Evolutionary conservation across 2,797 vertebrate genomes (phyloP).

Genomic region (Mareca penelope): DNA sequence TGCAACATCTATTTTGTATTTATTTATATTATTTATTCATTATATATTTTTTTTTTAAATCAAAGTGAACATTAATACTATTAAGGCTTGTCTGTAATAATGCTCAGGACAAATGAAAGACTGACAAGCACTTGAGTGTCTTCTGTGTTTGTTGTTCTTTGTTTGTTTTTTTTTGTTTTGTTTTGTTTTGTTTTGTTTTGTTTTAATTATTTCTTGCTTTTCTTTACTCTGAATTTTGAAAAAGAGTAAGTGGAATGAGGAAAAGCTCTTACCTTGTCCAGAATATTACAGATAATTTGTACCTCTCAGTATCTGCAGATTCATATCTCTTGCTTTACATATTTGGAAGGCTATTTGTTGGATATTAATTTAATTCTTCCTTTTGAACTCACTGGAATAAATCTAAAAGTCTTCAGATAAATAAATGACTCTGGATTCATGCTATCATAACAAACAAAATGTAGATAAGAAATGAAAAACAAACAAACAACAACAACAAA

Average conservation of each 20-base stretch:
- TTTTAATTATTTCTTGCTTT: not conserved
- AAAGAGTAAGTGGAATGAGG: not conserved
- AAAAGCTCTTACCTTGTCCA: not conserved
- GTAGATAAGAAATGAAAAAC: not conserved
- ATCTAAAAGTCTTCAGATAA: conserved; percentile 19
- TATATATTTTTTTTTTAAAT: not conserved
- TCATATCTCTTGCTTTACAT: conserved; percentile 13
- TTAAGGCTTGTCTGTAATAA: not conserved
- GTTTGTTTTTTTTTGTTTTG: no score
- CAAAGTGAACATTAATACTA: not conserved
- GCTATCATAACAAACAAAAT: not conserved
- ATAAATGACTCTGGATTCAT: not conserved
- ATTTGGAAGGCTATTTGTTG: conserved; percentile 33
- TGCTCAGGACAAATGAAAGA: not conserved
- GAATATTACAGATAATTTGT: conserved; percentile 41
- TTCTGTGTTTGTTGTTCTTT: not conserved
- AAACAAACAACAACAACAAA: not conserved
- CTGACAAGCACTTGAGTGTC: not conserved
- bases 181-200: no score
- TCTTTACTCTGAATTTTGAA: conserved; percentile 10
- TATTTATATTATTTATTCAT: no score
- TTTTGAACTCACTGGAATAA: conserved; percentile 15
- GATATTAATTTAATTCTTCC: conserved; percentile 34
- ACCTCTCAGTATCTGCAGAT: conserved; percentile 25
- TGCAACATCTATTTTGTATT: not conserved